Evolutionary conservation across 2,888 invertebrate species (phyloP).

Genomic region (Trilocha varians): DNA sequence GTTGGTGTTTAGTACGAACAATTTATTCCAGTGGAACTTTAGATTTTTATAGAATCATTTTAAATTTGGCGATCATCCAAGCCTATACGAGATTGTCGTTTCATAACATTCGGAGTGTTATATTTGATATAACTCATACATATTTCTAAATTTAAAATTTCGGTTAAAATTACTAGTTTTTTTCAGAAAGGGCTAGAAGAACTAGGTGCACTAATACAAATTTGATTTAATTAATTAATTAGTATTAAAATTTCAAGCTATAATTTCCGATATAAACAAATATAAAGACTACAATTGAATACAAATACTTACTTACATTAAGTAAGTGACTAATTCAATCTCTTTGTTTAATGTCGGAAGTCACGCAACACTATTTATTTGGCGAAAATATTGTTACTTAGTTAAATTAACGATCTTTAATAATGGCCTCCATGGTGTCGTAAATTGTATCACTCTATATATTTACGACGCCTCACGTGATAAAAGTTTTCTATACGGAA

Average conservation of each 20-base stretch:
- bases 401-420: constrained; percentile 8
- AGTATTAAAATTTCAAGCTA: too few species aligned
- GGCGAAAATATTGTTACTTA: constrained; percentile 9
- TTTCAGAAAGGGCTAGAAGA: too few species aligned
- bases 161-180: too few species aligned
- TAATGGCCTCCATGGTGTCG: constrained; percentile 15
- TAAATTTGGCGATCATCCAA: constrained; percentile 54
- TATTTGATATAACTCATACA: constrained; percentile 16
- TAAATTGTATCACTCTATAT: constrained; percentile 47
- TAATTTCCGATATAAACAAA: too few species aligned
- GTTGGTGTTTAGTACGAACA: constrained; percentile 31
- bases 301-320: not conserved
- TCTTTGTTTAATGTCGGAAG: not conserved
- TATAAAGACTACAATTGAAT: not conserved
- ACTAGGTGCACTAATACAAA: too few species aligned
- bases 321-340: too few species aligned
- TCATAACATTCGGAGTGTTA: constrained; percentile 44
- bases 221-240: too few species aligned
- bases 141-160: too few species aligned
- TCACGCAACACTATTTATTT: not conserved
- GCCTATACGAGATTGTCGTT: constrained; percentile 36
- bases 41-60: constrained; percentile 60
- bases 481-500: constrained; percentile 41
- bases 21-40: constrained; percentile 52
- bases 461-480: constrained; percentile 49